Evolutionary conservation across 2,113 vertebrate species (phyloP).

Genomic region (Peromyscus polionotus): DNA sequence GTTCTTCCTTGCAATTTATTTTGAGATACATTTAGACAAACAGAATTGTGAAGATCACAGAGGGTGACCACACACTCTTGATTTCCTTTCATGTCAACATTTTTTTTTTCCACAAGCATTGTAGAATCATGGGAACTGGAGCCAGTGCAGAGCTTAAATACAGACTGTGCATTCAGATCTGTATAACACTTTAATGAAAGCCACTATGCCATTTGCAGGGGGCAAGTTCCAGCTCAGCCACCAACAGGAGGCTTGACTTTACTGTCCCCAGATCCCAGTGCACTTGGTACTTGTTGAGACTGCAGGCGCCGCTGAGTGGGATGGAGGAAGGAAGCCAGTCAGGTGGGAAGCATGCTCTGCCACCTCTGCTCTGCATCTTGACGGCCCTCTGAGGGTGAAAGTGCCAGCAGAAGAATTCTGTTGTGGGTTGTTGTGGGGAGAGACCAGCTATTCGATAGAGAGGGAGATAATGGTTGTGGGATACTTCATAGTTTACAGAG

Average conservation of each 20-base stretch:
- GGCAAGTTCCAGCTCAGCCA: not conserved
- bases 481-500: conserved; percentile 57
- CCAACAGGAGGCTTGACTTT: not conserved
- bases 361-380: not conserved
- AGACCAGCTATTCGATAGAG: not conserved
- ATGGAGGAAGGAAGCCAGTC: not conserved
- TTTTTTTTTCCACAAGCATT: not conserved
- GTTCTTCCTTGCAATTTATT: not conserved
- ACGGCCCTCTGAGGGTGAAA: not conserved
- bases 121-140: not conserved
- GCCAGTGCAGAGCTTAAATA: not conserved
- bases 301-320: not conserved
- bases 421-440: conserved; percentile 32
- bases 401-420: not conserved
- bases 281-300: not conserved
- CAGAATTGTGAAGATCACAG: not conserved
- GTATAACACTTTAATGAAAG: not conserved
- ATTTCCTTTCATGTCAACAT: not conserved
- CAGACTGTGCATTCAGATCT: not conserved
- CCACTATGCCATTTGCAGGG: not conserved
- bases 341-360: not conserved
- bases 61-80: not conserved
- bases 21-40: not conserved
- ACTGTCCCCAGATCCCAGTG: accelerated
- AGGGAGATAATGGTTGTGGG: conserved; percentile 18